Evolutionary conservation across 2,113 vertebrate genomes (phyloP).

Genomic region (Carlito syrichta): DNA sequence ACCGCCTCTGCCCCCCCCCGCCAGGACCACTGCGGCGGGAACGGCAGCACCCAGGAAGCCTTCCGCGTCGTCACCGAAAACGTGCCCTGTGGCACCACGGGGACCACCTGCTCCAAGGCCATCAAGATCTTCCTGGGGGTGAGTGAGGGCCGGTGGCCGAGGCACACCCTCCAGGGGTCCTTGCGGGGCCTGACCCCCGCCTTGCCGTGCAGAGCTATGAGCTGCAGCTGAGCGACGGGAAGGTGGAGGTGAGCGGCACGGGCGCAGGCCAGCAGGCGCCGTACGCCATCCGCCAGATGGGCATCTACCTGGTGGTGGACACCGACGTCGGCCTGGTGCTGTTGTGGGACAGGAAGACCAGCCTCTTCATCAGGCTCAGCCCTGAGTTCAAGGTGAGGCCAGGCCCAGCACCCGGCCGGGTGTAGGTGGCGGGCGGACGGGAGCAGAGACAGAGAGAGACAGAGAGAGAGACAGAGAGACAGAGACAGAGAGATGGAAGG

Average conservation of each 20-base stretch:
- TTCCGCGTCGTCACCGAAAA: conserved; percentile 94
- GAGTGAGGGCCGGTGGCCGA: conserved; percentile 32
- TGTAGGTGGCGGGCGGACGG: background rate
- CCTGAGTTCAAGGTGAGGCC: conserved; percentile 86
- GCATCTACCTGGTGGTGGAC: conserved; percentile 90
- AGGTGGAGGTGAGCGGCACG: conserved; percentile 84
- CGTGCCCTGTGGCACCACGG: conserved; percentile 92
- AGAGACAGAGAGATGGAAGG: background rate
- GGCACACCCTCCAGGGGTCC: background rate
- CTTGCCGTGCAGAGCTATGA: conserved; percentile 85
- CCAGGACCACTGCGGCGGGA: conserved; percentile 89
- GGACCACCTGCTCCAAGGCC: conserved; percentile 93
- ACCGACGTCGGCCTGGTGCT: conserved; percentile 86
- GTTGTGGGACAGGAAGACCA: conserved; percentile 95
- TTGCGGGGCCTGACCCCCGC: background rate
- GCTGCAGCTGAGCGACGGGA: conserved; percentile 86
- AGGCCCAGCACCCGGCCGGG: background rate
- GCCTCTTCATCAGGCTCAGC: conserved; percentile 90
- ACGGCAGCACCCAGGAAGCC: conserved; percentile 71
- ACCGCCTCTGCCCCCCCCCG: too few species aligned
- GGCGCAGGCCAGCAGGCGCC: conserved; percentile 75
- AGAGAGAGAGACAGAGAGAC: fast-evolving
- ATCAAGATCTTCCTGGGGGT: conserved; percentile 93
- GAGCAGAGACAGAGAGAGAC: too few species aligned
- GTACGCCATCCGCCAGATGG: conserved; percentile 87